phyloP scores from a whole-genome alignment of 1,140 invertebrate genomes.

The Heterodera carotae region DNA sequence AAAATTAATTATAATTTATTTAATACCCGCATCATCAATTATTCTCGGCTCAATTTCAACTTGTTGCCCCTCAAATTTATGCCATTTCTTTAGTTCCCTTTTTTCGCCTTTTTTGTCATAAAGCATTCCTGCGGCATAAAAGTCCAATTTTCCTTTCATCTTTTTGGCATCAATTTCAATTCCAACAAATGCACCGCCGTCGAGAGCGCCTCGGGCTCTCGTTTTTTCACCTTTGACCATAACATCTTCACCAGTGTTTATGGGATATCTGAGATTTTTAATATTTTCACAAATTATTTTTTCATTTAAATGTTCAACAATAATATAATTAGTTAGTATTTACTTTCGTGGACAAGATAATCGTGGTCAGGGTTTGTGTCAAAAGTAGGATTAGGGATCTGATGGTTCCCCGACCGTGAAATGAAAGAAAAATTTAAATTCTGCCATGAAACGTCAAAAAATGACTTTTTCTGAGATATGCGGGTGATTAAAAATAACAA shows the following conservation, averaged over 20 bases:
- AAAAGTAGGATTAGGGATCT: no score
- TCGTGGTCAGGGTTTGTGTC: no score
- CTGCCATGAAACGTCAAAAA: no score
- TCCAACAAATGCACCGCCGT: background rate
- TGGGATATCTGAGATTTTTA: background rate
- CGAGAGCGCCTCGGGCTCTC: background rate
- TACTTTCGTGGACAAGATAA: no score
- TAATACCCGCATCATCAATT: background rate
- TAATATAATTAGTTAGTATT: no score
- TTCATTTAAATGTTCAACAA: no score
- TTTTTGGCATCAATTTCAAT: background rate
- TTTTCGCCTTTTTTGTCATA: background rate
- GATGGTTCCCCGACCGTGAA: no score
- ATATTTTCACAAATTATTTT: no score
- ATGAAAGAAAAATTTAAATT: no score
- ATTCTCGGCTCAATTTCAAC: background rate
- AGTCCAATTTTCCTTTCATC: background rate
- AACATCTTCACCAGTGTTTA: background rate
- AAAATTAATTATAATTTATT: no score
- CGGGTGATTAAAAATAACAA: no score
- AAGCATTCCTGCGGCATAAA: background rate
- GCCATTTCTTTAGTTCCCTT: background rate
- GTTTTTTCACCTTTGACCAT: background rate
- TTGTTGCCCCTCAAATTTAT: background rate
- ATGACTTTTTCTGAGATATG: no score